phyloP scores from a whole-genome alignment of 2,113 vertebrate genomes.

The Clarias macrocephalus region DNA sequence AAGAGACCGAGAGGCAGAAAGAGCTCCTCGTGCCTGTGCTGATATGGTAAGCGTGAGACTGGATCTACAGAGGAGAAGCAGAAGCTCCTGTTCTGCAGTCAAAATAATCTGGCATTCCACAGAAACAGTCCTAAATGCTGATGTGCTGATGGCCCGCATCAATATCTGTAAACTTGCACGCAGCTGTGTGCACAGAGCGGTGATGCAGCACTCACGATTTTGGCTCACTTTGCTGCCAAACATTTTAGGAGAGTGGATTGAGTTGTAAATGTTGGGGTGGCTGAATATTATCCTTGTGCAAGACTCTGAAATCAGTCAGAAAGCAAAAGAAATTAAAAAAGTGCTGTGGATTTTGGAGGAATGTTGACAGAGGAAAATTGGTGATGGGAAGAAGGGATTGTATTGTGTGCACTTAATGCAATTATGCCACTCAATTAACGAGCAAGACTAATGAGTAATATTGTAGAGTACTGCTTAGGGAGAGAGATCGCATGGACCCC shows the following conservation, averaged over 20 bases:
- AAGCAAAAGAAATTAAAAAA: neutral
- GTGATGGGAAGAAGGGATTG: neutral
- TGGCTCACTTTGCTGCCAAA: conserved; percentile 39
- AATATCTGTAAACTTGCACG: conserved; percentile 22
- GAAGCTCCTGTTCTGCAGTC: conserved; percentile 20
- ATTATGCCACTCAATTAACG: conserved; percentile 16
- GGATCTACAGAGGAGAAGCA: conserved; percentile 12
- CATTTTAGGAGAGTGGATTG: conserved; percentile 29
- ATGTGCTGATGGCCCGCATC: conserved; percentile 31
- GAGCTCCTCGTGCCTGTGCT: conserved; percentile 13
- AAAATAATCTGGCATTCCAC: conserved; percentile 2
- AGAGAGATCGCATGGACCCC: conserved; percentile 2
- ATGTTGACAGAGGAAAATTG: neutral
- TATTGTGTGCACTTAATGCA: neutral
- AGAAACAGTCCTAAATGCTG: conserved; percentile 14
- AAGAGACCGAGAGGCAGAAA: conserved; percentile 24
- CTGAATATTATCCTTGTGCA: conserved; percentile 21
- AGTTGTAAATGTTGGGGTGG: conserved; percentile 27
- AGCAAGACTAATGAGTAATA: conserved; percentile 33
- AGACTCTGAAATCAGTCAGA: neutral
- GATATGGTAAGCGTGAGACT: conserved; percentile 20
- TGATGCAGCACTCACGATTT: conserved; percentile 29
- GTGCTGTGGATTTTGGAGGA: neutral
- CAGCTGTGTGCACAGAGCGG: conserved; percentile 35
- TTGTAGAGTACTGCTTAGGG: neutral